Evolutionary conservation across 2,888 invertebrate genomes (phyloP).

Genomic region (Pherbina coryleti): DNA sequence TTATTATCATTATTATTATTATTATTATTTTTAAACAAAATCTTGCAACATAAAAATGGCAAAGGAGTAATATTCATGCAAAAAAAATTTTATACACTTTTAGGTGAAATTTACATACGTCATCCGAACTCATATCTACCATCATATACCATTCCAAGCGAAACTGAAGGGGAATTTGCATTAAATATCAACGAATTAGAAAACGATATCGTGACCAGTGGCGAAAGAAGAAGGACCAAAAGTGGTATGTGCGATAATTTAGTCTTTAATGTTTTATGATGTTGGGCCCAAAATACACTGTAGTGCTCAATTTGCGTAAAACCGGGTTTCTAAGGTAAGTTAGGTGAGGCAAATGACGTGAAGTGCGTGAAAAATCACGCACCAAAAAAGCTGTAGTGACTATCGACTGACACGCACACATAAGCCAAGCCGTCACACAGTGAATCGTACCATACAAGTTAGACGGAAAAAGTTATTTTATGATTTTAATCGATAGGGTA

Average conservation of each 20-base stretch:
- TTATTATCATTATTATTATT: background rate
- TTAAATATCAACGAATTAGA: constrained; percentile 28
- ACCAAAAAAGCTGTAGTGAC: too few relatives aligned
- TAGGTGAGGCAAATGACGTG: too few relatives aligned
- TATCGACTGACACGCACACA: too few relatives aligned
- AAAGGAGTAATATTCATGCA: background rate
- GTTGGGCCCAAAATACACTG: too few relatives aligned
- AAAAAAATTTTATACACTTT: constrained; percentile 21
- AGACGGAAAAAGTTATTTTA: too few relatives aligned
- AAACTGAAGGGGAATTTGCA: constrained; percentile 70
- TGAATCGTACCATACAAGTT: too few relatives aligned
- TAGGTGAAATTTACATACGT: constrained; percentile 80
- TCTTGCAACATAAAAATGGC: background rate
- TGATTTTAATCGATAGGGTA: too few relatives aligned
- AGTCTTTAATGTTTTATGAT: background rate
- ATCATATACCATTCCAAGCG: constrained; percentile 77
- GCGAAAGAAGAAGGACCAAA: constrained; percentile 10
- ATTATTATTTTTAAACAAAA: constrained; percentile 1
- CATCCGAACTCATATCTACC: constrained; percentile 89
- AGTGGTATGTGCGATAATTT: constrained; percentile 7
- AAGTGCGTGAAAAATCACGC: too few relatives aligned
- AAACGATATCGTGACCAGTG: background rate
- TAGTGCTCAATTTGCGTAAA: too few relatives aligned
- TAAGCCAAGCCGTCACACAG: too few relatives aligned
- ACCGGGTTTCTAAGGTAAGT: too few relatives aligned